Percentiles rank a stretch among this genome's conserved stretches.
phyloP scores from a whole-genome alignment of 2,797 vertebrate species.

The Tokudaia muenninki region DNA sequence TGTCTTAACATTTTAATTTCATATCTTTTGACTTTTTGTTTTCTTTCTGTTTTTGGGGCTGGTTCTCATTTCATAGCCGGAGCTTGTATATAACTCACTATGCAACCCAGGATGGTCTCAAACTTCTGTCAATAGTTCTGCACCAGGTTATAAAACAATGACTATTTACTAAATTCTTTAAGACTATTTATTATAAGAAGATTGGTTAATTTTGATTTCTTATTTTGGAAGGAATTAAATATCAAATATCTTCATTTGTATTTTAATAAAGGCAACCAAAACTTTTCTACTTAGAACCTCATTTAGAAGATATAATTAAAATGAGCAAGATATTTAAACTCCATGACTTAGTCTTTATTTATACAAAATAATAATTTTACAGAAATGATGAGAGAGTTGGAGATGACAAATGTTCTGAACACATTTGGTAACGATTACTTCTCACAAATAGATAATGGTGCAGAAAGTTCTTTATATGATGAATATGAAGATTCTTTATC shows the following conservation, averaged over 20 bases:
- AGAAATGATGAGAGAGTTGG: neutral
- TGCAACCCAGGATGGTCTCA: neutral
- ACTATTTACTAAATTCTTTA: slow-evolving; percentile 17
- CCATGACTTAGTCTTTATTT: neutral
- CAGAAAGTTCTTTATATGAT: neutral
- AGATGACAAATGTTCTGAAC: neutral
- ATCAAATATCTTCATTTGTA: slow-evolving; percentile 19
- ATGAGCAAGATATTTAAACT: slow-evolving; percentile 32
- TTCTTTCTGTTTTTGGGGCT: neutral
- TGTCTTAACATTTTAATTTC: neutral
- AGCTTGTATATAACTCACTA: neutral
- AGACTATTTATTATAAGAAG: neutral
- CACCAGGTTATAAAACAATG: neutral
- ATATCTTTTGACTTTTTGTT: neutral
- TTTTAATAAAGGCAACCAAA: neutral
- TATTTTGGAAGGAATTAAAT: neutral
- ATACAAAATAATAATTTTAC: neutral
- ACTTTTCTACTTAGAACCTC: neutral
- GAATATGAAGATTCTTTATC: neutral
- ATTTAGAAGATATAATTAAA: neutral
- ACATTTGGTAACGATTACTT: neutral
- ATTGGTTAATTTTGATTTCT: neutral
- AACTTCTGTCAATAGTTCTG: neutral
- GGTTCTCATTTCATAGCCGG: neutral
- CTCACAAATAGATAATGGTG: neutral